phyloP scores from a whole-genome alignment of 2,113 vertebrate genomes.

The Gymnogyps californianus region DNA sequence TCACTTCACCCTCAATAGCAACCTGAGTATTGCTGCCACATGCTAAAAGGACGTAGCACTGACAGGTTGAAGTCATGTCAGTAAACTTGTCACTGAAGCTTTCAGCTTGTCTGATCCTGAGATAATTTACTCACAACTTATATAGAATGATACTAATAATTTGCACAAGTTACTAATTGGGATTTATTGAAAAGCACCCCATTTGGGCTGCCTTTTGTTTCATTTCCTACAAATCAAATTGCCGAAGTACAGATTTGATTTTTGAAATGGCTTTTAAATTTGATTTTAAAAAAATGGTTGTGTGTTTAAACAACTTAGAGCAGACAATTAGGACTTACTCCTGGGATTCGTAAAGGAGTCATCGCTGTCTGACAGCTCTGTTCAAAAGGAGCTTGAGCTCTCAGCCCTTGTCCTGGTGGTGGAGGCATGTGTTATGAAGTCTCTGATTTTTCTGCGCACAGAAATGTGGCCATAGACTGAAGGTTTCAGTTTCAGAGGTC shows the following conservation, averaged over 20 bases:
- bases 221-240: conserved; percentile 54
- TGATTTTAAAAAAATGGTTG: background rate
- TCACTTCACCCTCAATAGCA: rapidly evolving
- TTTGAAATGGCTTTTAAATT: conserved; percentile 64
- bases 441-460: background rate
- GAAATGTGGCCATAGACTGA: background rate
- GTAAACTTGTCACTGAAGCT: background rate
- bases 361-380: background rate
- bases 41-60: rapidly evolving
- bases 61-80: background rate
- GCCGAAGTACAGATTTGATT: conserved; percentile 28
- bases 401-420: background rate
- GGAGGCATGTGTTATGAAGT: rapidly evolving
- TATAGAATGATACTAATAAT: background rate
- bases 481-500: background rate
- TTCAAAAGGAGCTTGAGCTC: background rate
- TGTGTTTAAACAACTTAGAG: conserved; percentile 29
- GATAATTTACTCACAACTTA: background rate
- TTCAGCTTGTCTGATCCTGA: background rate
- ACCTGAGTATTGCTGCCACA: background rate
- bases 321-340: background rate
- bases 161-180: background rate
- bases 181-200: conserved; percentile 32
- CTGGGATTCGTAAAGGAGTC: conserved; percentile 9
- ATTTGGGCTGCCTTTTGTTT: conserved; percentile 1